Conservation (phyloP, 1,140 invertebrate species). For the Macrobrachium nipponense region DNA sequence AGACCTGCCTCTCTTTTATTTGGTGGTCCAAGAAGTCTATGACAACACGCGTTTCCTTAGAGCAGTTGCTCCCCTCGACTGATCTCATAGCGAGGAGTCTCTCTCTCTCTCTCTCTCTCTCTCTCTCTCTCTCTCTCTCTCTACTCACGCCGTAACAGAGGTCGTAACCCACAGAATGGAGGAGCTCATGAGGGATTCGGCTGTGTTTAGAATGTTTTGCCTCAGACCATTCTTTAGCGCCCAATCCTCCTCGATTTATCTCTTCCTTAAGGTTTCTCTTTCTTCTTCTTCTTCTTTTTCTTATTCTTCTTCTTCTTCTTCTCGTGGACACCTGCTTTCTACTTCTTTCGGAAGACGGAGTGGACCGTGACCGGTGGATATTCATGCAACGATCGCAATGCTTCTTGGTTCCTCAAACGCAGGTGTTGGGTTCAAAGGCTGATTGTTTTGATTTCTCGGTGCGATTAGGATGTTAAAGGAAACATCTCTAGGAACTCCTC, state of each 20-base stretch:
- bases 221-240: constrained; percentile 8
- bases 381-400: too few relatives aligned
- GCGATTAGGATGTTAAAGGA: too few relatives aligned
- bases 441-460: too few relatives aligned
- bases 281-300: constrained; percentile 5
- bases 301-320: constrained; percentile 8
- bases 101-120: not conserved
- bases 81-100: too few relatives aligned
- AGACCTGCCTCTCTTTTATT: constrained; percentile 12
- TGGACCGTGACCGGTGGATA: too few relatives aligned
- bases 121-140: not conserved
- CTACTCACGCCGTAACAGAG: not conserved
- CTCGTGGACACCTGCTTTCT: not conserved
- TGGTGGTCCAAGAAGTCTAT: constrained; percentile 3
- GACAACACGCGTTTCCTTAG: constrained; percentile 13
- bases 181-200: not conserved
- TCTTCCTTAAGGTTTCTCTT: not conserved
- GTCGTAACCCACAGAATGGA: too few relatives aligned
- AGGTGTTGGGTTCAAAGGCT: too few relatives aligned
- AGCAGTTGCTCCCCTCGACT: not conserved
- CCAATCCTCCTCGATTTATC: not conserved
- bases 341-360: not conserved
- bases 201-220: constrained; percentile 14
- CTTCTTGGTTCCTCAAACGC: too few relatives aligned
- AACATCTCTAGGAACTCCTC: too few relatives aligned